A percentile compares a stretch with the other conserved stretches of the same genome.
Evolutionary conservation across 2,797 vertebrate species (phyloP).

Genomic region (Eidolon dupreanum): DNA sequence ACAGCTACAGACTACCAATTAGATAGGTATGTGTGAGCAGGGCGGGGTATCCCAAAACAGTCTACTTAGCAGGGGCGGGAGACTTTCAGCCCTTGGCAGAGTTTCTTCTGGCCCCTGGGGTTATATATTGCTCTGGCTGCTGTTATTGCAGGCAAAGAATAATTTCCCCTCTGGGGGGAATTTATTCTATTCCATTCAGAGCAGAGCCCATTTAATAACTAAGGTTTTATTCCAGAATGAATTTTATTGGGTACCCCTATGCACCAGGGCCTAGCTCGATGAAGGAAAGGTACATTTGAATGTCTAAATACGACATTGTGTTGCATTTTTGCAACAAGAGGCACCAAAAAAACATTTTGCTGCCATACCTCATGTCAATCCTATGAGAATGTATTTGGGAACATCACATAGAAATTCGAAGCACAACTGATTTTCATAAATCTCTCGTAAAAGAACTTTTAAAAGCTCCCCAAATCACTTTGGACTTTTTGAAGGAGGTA

Average conservation of each 20-base stretch:
- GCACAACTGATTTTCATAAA: background rate
- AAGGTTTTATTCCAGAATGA: constrained; percentile 52
- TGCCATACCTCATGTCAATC: background rate
- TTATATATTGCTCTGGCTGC: constrained; percentile 57
- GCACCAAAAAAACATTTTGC: background rate
- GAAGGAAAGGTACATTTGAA: background rate
- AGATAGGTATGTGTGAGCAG: constrained; percentile 10
- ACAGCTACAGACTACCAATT: constrained; percentile 42
- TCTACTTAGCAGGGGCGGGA: constrained; percentile 30
- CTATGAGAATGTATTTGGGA: background rate
- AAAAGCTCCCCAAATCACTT: background rate
- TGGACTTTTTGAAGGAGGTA: background rate
- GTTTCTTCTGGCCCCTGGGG: constrained; percentile 64
- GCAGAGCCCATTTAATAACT: constrained; percentile 61
- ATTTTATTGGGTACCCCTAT: constrained; percentile 1
- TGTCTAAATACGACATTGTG: background rate
- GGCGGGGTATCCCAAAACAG: background rate
- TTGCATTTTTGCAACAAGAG: background rate
- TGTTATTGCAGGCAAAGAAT: constrained; percentile 61
- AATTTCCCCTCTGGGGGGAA: constrained; percentile 67
- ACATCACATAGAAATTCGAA: background rate
- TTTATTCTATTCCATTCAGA: constrained; percentile 70
- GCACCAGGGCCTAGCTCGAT: background rate
- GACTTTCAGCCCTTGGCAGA: constrained; percentile 54
- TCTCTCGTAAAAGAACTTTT: background rate